These are phyloP conservation scores for Goniozus legneri DNA, from an alignment of 1,140 invertebrate genomes.

Conservation along the genomic window DNA sequence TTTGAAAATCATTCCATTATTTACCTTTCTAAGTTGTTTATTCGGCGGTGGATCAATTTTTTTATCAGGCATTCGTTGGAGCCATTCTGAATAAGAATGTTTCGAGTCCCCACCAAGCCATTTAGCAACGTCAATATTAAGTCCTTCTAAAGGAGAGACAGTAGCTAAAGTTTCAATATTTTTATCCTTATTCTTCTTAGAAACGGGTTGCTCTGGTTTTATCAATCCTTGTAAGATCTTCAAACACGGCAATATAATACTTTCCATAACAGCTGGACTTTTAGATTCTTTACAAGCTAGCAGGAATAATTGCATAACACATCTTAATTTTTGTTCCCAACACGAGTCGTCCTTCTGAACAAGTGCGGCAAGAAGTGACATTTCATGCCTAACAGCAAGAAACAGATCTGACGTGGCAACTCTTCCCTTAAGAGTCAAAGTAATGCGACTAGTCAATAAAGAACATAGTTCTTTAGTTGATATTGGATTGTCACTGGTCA, in stretches of 20 bases:
- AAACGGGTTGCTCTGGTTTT: constrained; percentile 62
- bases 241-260: constrained; percentile 76
- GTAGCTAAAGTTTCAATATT: constrained; percentile 55
- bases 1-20: background rate
- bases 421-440: constrained; percentile 68
- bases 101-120: constrained; percentile 74
- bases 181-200: constrained; percentile 61
- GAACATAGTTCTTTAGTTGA: constrained; percentile 84
- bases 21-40: constrained; percentile 42
- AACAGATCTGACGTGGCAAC: constrained; percentile 69
- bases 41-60: constrained; percentile 30
- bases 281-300: constrained; percentile 69
- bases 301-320: constrained; percentile 82
- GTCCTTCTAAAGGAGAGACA: constrained; percentile 56
- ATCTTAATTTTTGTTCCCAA: constrained; percentile 90
- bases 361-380: constrained; percentile 81
- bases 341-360: constrained; percentile 91
- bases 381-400: constrained; percentile 78
- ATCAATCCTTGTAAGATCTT: constrained; percentile 79
- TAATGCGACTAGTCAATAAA: constrained; percentile 78
- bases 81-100: constrained; percentile 72
- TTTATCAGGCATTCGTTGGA: constrained; percentile 56
- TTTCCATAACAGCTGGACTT: constrained; percentile 73
- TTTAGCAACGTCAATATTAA: constrained; percentile 70
- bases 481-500: constrained; percentile 85